Evolutionary conservation across 2,888 invertebrate genomes (phyloP).

Genomic region (Nymphalis polychloros): DNA sequence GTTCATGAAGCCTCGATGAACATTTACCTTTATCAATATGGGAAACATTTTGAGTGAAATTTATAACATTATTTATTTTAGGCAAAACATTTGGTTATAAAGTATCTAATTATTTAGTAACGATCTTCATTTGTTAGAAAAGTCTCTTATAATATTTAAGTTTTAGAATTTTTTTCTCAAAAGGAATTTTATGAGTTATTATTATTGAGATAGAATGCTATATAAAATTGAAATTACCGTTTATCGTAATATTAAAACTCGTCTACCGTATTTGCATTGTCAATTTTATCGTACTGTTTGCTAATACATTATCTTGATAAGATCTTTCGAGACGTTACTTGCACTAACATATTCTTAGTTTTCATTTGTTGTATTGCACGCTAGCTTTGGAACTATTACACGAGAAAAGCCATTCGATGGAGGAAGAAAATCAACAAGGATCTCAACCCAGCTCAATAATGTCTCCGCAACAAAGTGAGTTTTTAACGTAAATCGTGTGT

Average conservation of each 20-base stretch:
- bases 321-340: slow-evolving; percentile 7
- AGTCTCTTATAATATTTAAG: too few species aligned
- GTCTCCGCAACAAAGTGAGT: slow-evolving; percentile 76
- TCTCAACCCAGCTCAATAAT: slow-evolving; percentile 73
- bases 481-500: not conserved
- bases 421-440: slow-evolving; percentile 66
- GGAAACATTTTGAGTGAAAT: not conserved
- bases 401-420: slow-evolving; percentile 82
- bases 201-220: not conserved
- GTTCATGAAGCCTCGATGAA: slow-evolving; percentile 31
- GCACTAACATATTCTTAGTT: not conserved
- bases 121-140: too few species aligned
- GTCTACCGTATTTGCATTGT: slow-evolving; percentile 8
- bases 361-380: slow-evolving; percentile 37
- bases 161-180: too few species aligned
- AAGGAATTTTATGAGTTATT: too few species aligned
- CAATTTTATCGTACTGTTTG: slow-evolving; percentile 17
- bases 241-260: slow-evolving; percentile 9
- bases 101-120: too few species aligned
- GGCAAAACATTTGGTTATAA: too few species aligned
- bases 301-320: slow-evolving; percentile 27
- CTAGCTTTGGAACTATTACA: slow-evolving; percentile 86
- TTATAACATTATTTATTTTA: not conserved
- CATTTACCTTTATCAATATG: slow-evolving; percentile 12
- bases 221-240: not conserved